Evolutionary conservation across 2,797 vertebrate genomes (phyloP).

Genomic region (Coccyzus lansbergi): DNA sequence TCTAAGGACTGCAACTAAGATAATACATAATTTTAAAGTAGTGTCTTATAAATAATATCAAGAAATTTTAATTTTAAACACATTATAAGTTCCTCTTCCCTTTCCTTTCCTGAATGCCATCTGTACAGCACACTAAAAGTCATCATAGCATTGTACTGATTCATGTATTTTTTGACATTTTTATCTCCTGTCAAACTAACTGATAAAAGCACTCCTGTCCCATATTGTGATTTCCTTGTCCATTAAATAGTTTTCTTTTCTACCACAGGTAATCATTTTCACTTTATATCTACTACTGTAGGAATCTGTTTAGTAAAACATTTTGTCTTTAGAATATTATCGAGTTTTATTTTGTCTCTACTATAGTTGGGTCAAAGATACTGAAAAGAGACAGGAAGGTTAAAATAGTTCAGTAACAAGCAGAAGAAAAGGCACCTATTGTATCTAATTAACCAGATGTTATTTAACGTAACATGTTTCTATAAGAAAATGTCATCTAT

Average conservation of each 20-base stretch:
- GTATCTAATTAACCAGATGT: background rate
- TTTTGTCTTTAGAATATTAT: background rate
- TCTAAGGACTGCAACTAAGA: background rate
- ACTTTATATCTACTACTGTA: background rate
- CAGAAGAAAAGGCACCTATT: background rate
- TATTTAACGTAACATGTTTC: background rate
- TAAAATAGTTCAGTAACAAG: background rate
- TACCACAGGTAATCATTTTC: background rate
- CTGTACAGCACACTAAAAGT: background rate
- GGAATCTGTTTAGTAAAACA: background rate
- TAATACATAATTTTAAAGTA: background rate
- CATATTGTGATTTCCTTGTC: background rate
- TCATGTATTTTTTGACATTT: background rate
- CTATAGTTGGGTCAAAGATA: background rate
- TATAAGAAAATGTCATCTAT: background rate
- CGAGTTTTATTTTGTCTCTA: background rate
- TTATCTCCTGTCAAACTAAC: background rate
- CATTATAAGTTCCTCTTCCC: background rate
- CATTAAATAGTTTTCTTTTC: background rate
- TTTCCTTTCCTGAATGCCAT: background rate
- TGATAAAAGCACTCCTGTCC: background rate
- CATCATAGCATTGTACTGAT: rapidly evolving
- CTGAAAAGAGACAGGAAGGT: background rate
- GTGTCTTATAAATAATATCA: background rate
- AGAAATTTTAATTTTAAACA: background rate